Evolutionary conservation across 2,113 vertebrate genomes (phyloP).

Genomic region (Carassius carassius): DNA sequence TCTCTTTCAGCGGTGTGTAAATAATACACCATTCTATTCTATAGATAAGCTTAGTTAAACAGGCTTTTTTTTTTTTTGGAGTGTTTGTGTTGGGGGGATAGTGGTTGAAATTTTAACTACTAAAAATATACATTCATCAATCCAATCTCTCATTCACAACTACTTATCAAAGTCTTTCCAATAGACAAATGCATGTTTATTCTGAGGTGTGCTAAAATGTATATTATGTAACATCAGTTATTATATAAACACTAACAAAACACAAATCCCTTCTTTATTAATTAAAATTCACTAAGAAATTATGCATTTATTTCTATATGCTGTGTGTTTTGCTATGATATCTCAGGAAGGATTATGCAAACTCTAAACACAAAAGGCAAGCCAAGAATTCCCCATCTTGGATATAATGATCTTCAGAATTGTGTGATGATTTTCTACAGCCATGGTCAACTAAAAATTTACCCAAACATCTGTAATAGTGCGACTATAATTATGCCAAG

Average conservation of each 20-base stretch:
- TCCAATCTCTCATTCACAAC: slow-evolving; percentile 10
- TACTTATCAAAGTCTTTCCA: neutral
- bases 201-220: neutral
- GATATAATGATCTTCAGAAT: neutral
- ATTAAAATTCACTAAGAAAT: neutral
- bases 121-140: slow-evolving; percentile 33
- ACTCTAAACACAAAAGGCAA: too few relatives aligned
- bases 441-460: neutral
- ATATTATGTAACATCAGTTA: neutral
- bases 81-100: slow-evolving; percentile 40
- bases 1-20: slow-evolving; percentile 70
- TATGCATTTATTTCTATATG: neutral
- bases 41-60: slow-evolving; percentile 67
- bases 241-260: neutral
- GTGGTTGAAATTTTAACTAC: slow-evolving; percentile 36
- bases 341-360: too few relatives aligned
- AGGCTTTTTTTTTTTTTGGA: slow-evolving; percentile 17
- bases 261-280: neutral
- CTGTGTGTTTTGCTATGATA: neutral
- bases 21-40: slow-evolving; percentile 66
- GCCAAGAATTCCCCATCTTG: too few relatives aligned
- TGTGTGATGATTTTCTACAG: neutral
- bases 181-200: neutral
- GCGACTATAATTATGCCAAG: neutral
- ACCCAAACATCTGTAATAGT: neutral